Conservation (phyloP, 2,888 invertebrate genomes). For the Amphipyra tragopoginis region DNA sequence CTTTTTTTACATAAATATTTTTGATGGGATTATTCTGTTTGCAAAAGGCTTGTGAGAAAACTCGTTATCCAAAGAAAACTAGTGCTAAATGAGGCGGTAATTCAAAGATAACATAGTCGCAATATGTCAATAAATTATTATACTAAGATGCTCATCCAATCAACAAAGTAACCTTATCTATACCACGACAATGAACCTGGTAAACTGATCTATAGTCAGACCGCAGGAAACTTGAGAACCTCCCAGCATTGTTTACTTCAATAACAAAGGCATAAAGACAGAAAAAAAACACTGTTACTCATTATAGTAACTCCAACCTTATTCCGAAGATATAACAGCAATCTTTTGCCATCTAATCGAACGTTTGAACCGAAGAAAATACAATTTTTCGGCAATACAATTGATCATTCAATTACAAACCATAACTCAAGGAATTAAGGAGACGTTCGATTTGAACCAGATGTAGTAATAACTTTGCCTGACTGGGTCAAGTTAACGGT, state of each 20-base stretch:
- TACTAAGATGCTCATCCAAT: background rate
- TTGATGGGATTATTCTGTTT: no score
- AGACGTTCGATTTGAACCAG: background rate
- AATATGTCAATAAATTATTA: background rate
- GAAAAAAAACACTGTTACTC: no score
- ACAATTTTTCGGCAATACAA: constrained; percentile 1
- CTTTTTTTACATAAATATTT: no score
- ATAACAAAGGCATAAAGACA: constrained; percentile 7
- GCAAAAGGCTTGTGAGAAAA: background rate
- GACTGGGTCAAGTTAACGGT: constrained; percentile 76
- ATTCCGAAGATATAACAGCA: constrained; percentile 16
- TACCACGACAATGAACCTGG: constrained; percentile 33
- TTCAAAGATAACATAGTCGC: constrained; percentile 1
- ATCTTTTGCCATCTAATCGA: background rate
- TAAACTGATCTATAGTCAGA: constrained; percentile 37
- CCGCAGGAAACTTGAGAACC: constrained; percentile 53
- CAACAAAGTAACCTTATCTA: constrained; percentile 11
- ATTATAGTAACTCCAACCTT: constrained; percentile 14
- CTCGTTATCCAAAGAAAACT: background rate
- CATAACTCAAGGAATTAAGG: constrained; percentile 11
- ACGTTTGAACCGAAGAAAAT: background rate
- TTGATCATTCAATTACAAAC: constrained; percentile 17
- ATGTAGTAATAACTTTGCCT: constrained; percentile 33
- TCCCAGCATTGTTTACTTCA: constrained; percentile 47
- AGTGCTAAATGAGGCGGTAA: background rate